These are phyloP conservation scores for Polypterus bichir DNA, from an alignment of 2,113 vertebrate genomes.

Conservation along the genomic window DNA sequence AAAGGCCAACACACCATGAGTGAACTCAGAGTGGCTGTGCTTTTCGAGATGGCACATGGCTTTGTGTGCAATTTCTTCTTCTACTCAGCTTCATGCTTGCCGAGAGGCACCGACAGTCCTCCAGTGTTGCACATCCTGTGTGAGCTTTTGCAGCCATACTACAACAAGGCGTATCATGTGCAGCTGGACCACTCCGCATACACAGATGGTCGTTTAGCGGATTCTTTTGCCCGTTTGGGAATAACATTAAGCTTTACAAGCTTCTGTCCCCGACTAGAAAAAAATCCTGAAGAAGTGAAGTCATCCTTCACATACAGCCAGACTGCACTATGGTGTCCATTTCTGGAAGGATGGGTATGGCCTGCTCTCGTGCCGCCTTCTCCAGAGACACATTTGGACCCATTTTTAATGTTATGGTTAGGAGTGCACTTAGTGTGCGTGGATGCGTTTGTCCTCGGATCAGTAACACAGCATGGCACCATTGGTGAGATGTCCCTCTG, in stretches of 20 bases:
- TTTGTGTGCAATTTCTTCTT: slow-evolving; percentile 43
- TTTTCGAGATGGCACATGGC: slow-evolving; percentile 32
- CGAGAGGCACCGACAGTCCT: slow-evolving; percentile 22
- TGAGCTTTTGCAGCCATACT: slow-evolving; percentile 33
- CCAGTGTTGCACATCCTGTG: slow-evolving; percentile 34
- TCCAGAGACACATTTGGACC: slow-evolving; percentile 7
- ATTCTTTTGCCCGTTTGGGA: slow-evolving; percentile 24
- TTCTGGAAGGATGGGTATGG: slow-evolving; percentile 32
- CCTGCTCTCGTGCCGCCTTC: slow-evolving; percentile 20
- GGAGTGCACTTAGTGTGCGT: slow-evolving; percentile 30
- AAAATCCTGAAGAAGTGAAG: neutral
- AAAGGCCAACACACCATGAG: slow-evolving; percentile 16
- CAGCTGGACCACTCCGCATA: slow-evolving; percentile 32
- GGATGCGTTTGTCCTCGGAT: slow-evolving; percentile 33
- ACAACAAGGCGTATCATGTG: slow-evolving; percentile 22
- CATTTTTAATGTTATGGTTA: slow-evolving; percentile 24
- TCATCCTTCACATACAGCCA: slow-evolving; percentile 3
- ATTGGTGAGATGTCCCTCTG: slow-evolving; percentile 14
- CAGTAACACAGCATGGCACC: slow-evolving; percentile 21
- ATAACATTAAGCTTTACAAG: slow-evolving; percentile 21
- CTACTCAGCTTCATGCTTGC: slow-evolving; percentile 33
- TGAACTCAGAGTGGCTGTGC: slow-evolving; percentile 31
- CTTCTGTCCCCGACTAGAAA: slow-evolving; percentile 10
- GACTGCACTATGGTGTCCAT: slow-evolving; percentile 4
- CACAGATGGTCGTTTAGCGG: slow-evolving; percentile 23